phyloP scores from a whole-genome alignment of 2,797 vertebrate genomes.

The Champsocephalus esox region DNA sequence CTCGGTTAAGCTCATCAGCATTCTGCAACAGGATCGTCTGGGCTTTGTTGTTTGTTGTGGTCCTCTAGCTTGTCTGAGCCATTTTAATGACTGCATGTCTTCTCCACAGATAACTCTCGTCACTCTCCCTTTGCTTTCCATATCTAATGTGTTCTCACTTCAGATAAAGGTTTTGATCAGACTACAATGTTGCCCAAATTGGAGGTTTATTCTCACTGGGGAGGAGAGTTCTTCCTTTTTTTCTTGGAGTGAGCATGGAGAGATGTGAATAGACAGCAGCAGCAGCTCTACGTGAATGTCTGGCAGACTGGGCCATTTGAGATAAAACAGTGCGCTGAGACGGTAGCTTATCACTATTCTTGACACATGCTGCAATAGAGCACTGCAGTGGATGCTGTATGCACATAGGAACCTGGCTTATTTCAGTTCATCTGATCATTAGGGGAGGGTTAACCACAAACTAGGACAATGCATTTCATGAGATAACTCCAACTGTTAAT shows the following conservation, averaged over 20 bases:
- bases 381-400: constrained; percentile 71
- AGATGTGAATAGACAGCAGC: constrained; percentile 74
- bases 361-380: constrained; percentile 69
- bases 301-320: constrained; percentile 71
- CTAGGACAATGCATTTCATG: background rate
- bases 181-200: constrained; percentile 66
- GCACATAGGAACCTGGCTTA: constrained; percentile 55
- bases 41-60: constrained; percentile 80
- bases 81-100: constrained; percentile 75
- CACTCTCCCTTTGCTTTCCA: constrained; percentile 40
- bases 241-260: constrained; percentile 28
- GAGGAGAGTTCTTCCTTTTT: constrained; percentile 40
- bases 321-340: constrained; percentile 72
- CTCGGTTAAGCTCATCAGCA: constrained; percentile 78
- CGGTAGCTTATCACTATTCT: constrained; percentile 79
- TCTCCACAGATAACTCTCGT: constrained; percentile 52
- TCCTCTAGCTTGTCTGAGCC: constrained; percentile 70
- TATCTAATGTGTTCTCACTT: constrained; percentile 56
- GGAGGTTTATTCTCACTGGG: constrained; percentile 30
- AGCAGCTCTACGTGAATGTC: constrained; percentile 78
- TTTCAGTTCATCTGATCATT: constrained; percentile 37
- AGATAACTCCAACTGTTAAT: constrained; percentile 16
- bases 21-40: constrained; percentile 78
- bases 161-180: constrained; percentile 68
- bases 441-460: constrained; percentile 17